Base-by-base conservation (phyloP, 1,140 invertebrate species). In the Stegodyphus mimosarum region DNA sequence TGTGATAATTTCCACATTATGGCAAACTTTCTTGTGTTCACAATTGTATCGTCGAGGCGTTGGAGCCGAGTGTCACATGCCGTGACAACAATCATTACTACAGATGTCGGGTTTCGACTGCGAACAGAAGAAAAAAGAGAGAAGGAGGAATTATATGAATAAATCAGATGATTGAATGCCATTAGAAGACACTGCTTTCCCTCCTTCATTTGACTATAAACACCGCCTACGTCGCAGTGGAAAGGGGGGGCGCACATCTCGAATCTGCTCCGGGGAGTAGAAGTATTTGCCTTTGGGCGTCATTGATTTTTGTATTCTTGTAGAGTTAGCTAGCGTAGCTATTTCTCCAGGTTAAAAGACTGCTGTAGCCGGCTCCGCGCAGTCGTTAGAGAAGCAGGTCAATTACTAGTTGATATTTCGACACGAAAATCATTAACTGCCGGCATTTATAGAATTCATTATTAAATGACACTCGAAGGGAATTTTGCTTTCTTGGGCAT, bases 151-250 rank as follows among this genome's bases (percentile, higher is more conserved):
- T 72, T 81, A 64, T 72, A 81, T 81, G 69, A 72, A 81, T 81
- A 81, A 81, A 81, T 81, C 78, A 81, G 69, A 81, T 81, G 78
- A 81, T 81, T 81, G 78, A 81, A 81, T 81, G 78, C 78, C 78
- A 81, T 81, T 81, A 81, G 78, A 81, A 72, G 33, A 60, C 9
- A 60, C 55, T 11, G 9, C 55, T 15, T 60, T 11, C 55, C 9
- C 55, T 60, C 15, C 55, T 60, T 9, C 15, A 60, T 15, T 15
- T 15, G 9, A 60, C 55, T 15, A 9, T 60, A 9, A 11, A 60
- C 15, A 11, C 55, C 15, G 9, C 15, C 55, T 33, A 33, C 3
- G 33, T 33, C 33, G 33, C 33, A 33, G 33, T 33, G 33, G 33
- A 15, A 60, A 60, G 7, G 15, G 9, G 55, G 15, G 9, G 15